A percentile compares a stretch with the other conserved stretches of the same genome.
Conservation (phyloP, 1,140 invertebrate genomes). For the honey bee (Apis mellifera) region DNA sequence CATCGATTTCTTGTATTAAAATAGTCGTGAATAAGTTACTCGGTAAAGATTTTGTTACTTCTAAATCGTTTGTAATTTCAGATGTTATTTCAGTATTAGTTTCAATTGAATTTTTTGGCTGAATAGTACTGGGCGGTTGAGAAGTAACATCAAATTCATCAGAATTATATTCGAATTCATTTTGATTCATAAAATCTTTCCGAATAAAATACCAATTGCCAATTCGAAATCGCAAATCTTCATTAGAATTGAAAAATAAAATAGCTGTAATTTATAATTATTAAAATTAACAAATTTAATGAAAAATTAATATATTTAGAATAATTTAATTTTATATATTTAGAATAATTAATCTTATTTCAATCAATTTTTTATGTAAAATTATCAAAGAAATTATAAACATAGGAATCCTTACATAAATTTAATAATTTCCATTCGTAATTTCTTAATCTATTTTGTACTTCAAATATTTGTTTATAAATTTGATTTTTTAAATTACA, state of each 20-base stretch:
- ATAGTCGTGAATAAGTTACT: not conserved
- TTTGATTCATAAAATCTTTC: conserved; percentile 41
- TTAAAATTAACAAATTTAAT: not conserved
- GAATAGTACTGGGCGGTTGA: not conserved
- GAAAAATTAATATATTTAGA: not conserved
- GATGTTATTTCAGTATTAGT: not conserved
- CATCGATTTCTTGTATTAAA: not conserved
- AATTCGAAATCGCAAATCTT: conserved; percentile 72
- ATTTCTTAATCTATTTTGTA: conserved; percentile 26
- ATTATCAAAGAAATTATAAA: not conserved
- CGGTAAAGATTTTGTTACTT: not conserved
- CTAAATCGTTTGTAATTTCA: not conserved
- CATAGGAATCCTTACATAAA: conserved; percentile 54
- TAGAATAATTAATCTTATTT: not conserved
- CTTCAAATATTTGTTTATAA: conserved; percentile 7
- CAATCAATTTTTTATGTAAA: not conserved
- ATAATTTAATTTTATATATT: not conserved
- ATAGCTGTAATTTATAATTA: conserved; percentile 54
- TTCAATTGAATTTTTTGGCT: not conserved
- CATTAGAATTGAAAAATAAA: conserved; percentile 63
- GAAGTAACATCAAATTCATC: conserved; percentile 22
- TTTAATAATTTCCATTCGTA: conserved; percentile 60
- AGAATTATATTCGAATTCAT: conserved; percentile 6
- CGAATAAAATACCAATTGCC: conserved; percentile 73
- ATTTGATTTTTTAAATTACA: conserved; percentile 53